A percentile compares a stretch with the other conserved stretches of the same genome.
Conservation (phyloP, 2,888 invertebrate species). For the Standfussiana lucernea region DNA sequence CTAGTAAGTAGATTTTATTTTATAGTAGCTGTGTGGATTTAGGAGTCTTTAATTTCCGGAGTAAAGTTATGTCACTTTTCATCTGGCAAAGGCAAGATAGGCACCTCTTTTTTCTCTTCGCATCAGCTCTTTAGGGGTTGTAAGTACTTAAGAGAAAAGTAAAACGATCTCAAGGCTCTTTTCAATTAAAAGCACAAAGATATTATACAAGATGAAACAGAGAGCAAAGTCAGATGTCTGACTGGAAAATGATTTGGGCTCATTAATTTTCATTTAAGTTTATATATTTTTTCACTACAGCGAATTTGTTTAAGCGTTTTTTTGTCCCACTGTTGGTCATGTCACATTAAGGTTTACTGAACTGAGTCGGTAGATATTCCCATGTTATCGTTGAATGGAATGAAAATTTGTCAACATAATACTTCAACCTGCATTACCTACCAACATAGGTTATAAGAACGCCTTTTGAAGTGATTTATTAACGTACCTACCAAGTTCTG, state of each 20-base stretch:
- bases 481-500: not conserved
- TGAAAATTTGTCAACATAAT: not conserved
- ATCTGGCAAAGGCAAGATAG: not conserved
- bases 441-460: not conserved
- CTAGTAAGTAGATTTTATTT: not conserved
- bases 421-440: not conserved
- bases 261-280: not conserved
- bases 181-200: not conserved
- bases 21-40: not conserved
- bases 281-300: not conserved
- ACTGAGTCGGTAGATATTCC: not conserved
- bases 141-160: not conserved
- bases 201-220: not conserved
- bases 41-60: conserved; percentile 23
- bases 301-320: not conserved
- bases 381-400: not conserved
- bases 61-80: conserved; percentile 4
- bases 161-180: not conserved
- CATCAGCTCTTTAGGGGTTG: not conserved
- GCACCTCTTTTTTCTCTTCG: not conserved
- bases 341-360: not conserved
- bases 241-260: not conserved
- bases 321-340: not conserved
- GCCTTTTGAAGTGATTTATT: not conserved
- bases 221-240: not conserved